Base-by-base conservation (phyloP, 1,140 invertebrate genomes). In the Anagrus nilaparvatae region DNA sequence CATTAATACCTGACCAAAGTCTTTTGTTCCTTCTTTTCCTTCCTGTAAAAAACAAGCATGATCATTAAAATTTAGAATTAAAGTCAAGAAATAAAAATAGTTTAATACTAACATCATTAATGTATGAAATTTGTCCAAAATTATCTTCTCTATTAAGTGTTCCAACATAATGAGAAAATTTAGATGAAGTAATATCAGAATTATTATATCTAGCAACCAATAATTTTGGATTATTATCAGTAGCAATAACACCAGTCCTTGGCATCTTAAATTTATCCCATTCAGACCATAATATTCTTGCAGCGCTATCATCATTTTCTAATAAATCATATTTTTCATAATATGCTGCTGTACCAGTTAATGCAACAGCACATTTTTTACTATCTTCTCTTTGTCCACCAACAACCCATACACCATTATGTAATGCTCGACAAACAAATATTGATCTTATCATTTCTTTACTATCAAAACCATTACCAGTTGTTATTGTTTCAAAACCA, bases 231-330 rank as follows among this genome's bases (percentile, higher is more conserved):
- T 43, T 40, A 8, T 41, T 40, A 6, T 32, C 31, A 9, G 75
- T 67, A 3, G 75, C 68, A 7, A 87, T 78, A n/a, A 78, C 74
- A 4, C 84, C 84, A 16, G 69, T 65, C 2, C 71, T 57, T 20
- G 67, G 67, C 3, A 69, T 52, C 40, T 60, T 71, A 53, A 76
- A 84, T 56, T 79, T 84, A 43, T 73, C 63, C 79, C 82, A 86
- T 8, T 67, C 55, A 6, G 73, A 65, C 85, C 85, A 89, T 38
- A 69, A 75, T 1, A 87, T 67, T 28, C 81, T 69, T 1, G 78
- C 81, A n/a, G 81, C 76, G 37, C 77, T 76, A 46, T 86, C 82
- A 36, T 81, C 73, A 60, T 87, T 88, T 52, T 84, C 74, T 10
- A 87, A 61, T 4, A 87, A 69, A 53, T 89, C 82, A 55, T 84